Evolutionary conservation across 2,888 invertebrate species (phyloP).

Genomic region (Sarcophaga variegata): DNA sequence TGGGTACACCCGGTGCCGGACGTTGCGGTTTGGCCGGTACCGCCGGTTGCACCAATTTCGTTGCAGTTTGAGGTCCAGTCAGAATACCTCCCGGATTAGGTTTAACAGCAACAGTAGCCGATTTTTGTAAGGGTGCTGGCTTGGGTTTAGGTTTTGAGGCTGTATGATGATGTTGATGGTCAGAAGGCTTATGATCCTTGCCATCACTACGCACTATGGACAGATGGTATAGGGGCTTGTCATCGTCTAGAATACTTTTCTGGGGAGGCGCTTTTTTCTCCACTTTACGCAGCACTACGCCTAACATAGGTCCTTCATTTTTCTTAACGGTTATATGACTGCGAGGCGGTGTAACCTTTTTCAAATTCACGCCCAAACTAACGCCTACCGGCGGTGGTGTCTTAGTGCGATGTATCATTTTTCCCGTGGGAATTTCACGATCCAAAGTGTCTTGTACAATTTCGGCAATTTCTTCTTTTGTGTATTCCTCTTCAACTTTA

Average conservation of each 20-base stretch:
- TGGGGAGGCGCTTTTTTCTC: slow-evolving; percentile 79
- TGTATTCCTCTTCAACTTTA: slow-evolving; percentile 59
- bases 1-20: slow-evolving; percentile 78
- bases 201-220: slow-evolving; percentile 80
- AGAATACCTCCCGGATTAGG: slow-evolving; percentile 77
- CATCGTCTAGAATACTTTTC: slow-evolving; percentile 81
- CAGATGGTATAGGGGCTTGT: slow-evolving; percentile 80
- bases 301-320: slow-evolving; percentile 79
- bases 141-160: slow-evolving; percentile 77
- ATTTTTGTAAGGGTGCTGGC: slow-evolving; percentile 72
- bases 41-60: slow-evolving; percentile 67
- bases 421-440: slow-evolving; percentile 76
- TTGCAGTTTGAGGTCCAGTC: slow-evolving; percentile 76
- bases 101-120: slow-evolving; percentile 73
- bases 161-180: slow-evolving; percentile 71
- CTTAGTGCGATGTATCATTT: slow-evolving; percentile 76
- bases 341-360: slow-evolving; percentile 79
- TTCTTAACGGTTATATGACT: slow-evolving; percentile 78
- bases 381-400: slow-evolving; percentile 81
- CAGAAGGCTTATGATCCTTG: slow-evolving; percentile 76
- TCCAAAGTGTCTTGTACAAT: slow-evolving; percentile 72
- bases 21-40: slow-evolving; percentile 73
- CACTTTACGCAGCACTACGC: slow-evolving; percentile 80
- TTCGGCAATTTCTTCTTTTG: slow-evolving; percentile 71
- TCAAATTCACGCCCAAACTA: slow-evolving; percentile 79